Percentiles rank a stretch among this genome's conserved stretches.
Conservation (phyloP, 1,140 invertebrate genomes). For the Xylocopa sonorina region DNA sequence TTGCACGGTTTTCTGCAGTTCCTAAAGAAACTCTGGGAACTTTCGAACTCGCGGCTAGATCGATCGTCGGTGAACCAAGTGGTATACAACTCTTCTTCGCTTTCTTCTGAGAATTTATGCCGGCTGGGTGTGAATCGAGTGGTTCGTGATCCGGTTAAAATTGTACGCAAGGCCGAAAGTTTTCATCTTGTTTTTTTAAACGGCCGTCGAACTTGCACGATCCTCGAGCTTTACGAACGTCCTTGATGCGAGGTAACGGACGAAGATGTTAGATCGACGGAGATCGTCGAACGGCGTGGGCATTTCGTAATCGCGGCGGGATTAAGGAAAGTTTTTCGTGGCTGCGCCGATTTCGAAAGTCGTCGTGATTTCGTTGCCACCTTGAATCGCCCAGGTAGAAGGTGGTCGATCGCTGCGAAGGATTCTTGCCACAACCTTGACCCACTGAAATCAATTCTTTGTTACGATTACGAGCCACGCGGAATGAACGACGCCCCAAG, state of each 20-base stretch:
- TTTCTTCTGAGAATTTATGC: background rate
- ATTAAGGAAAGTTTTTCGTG: background rate
- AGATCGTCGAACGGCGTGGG: background rate
- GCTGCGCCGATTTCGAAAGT: constrained; percentile 17
- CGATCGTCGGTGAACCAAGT: background rate
- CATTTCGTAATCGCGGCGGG: background rate
- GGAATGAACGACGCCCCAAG: background rate
- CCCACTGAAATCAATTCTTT: constrained; percentile 36
- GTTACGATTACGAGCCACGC: background rate
- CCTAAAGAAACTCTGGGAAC: background rate
- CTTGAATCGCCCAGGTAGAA: constrained; percentile 20
- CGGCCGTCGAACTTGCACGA: background rate
- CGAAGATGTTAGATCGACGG: background rate
- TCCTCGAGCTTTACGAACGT: background rate
- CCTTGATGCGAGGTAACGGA: background rate
- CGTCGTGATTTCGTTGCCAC: background rate
- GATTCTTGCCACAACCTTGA: constrained; percentile 46
- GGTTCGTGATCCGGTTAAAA: background rate
- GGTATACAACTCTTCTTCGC: too few species aligned
- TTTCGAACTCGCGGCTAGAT: background rate
- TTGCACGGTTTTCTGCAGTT: too few species aligned
- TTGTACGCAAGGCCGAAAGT: background rate
- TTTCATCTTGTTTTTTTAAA: background rate
- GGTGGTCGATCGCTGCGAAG: constrained; percentile 43
- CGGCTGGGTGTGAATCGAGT: background rate